These are phyloP conservation scores for Scaptodrosophila lebanonensis DNA, from an alignment of 1,140 invertebrate species.

Conservation along the genomic window DNA sequence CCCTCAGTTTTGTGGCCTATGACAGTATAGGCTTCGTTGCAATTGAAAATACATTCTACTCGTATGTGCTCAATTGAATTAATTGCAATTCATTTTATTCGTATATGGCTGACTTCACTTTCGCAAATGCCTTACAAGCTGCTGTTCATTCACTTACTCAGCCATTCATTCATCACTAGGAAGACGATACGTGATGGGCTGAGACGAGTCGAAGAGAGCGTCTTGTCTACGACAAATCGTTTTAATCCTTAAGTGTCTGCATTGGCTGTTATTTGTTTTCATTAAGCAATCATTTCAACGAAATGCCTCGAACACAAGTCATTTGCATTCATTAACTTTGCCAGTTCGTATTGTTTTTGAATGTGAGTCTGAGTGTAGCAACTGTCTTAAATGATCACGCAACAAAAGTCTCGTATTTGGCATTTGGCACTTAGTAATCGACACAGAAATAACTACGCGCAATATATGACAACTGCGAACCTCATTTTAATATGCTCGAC, in stretches of 20 bases:
- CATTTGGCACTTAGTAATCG: too few species aligned
- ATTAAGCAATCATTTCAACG: constrained; percentile 60
- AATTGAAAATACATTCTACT: constrained; percentile 15
- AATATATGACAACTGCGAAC: constrained; percentile 29
- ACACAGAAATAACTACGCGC: constrained; percentile 6
- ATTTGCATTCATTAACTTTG: constrained; percentile 50
- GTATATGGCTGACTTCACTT: constrained; percentile 27
- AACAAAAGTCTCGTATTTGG: too few species aligned
- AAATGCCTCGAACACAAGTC: constrained; percentile 59
- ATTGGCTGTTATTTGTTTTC: constrained; percentile 61
- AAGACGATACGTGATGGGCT: too few species aligned
- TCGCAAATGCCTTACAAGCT: too few species aligned
- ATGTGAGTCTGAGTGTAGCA: constrained; percentile 21
- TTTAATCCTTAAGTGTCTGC: constrained; percentile 13
- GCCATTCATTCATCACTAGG: constrained; percentile 27
- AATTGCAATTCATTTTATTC: background rate
- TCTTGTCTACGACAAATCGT: constrained; percentile 24
- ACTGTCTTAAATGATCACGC: constrained; percentile 49
- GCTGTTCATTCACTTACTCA: background rate
- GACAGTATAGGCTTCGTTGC: background rate
- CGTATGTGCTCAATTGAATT: constrained; percentile 14
- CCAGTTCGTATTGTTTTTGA: background rate
- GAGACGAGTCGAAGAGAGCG: too few species aligned
- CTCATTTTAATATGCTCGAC: constrained; percentile 67
- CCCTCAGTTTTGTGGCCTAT: background rate